phyloP scores from a whole-genome alignment of 2,113 vertebrate genomes.

The Mirza zaza region DNA sequence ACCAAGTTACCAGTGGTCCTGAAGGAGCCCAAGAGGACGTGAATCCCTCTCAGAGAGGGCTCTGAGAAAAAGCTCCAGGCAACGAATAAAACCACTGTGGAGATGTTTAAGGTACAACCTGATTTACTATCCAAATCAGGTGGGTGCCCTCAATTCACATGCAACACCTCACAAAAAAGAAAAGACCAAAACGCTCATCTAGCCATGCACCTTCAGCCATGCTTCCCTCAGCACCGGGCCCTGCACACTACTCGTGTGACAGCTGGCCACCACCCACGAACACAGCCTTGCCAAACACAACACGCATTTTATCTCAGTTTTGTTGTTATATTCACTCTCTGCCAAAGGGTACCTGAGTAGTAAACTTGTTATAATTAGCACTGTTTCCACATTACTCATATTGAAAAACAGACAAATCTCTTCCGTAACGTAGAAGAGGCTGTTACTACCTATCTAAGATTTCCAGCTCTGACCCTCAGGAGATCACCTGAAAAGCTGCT shows the following conservation, averaged over 20 bases:
- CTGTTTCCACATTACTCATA: neutral
- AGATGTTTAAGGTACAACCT: neutral
- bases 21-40: neutral
- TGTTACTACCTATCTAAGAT: neutral
- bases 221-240: neutral
- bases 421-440: neutral
- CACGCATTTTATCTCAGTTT: neutral
- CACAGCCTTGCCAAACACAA: neutral
- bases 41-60: neutral
- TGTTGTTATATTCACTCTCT: neutral
- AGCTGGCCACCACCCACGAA: neutral
- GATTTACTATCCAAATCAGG: neutral
- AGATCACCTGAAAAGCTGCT: neutral
- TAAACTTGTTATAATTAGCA: neutral
- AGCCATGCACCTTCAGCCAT: too few relatives aligned
- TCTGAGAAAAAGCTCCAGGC: neutral
- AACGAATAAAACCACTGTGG: neutral
- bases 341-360: neutral
- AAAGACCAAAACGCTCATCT: neutral
- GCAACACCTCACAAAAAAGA: neutral
- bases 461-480: neutral
- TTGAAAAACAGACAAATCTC: neutral
- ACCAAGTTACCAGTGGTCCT: neutral
- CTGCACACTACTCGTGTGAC: neutral
- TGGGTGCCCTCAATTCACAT: neutral